Percentiles rank a stretch among this genome's conserved stretches.
Evolutionary conservation across 2,797 vertebrate genomes (phyloP).

Genomic region (Pseudopleuronectes americanus): DNA sequence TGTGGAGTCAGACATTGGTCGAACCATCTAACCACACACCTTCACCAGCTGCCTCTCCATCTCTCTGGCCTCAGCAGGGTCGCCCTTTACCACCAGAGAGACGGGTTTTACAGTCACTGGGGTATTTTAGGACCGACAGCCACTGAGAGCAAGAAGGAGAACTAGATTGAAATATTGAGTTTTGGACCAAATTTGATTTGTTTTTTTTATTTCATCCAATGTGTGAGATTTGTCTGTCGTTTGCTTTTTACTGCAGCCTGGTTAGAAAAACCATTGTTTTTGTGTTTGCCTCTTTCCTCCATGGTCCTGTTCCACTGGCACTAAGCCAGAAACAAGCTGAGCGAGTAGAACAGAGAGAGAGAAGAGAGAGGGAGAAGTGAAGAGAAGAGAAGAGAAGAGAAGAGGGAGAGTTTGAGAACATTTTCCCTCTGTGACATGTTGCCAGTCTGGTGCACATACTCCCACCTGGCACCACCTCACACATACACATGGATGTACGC

Average conservation of each 20-base stretch:
- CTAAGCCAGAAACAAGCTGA: conserved; percentile 47
- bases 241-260: conserved; percentile 29
- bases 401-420: conserved; percentile 50
- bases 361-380: conserved; percentile 14
- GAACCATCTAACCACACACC: conserved; percentile 15
- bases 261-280: conserved; percentile 35
- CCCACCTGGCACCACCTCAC: conserved; percentile 64
- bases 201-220: conserved; percentile 29
- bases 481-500: conserved; percentile 6
- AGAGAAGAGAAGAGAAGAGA: conserved; percentile 25
- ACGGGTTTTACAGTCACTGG: conserved; percentile 35
- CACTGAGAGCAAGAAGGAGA: conserved; percentile 15
- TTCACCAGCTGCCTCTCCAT: conserved; percentile 26
- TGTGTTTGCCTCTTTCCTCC: conserved; percentile 53
- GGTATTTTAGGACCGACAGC: conserved; percentile 50
- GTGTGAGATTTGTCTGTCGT: conserved; percentile 28
- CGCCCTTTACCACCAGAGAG: conserved; percentile 23
- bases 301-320: conserved; percentile 52
- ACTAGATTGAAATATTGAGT: not conserved
- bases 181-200: not conserved
- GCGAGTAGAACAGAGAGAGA: conserved; percentile 36
- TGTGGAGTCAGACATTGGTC: conserved; percentile 45
- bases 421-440: conserved; percentile 45
- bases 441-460: conserved; percentile 56
- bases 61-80: conserved; percentile 43